phyloP scores from a whole-genome alignment of 1,140 invertebrate genomes.

The Aphis gossypii region DNA sequence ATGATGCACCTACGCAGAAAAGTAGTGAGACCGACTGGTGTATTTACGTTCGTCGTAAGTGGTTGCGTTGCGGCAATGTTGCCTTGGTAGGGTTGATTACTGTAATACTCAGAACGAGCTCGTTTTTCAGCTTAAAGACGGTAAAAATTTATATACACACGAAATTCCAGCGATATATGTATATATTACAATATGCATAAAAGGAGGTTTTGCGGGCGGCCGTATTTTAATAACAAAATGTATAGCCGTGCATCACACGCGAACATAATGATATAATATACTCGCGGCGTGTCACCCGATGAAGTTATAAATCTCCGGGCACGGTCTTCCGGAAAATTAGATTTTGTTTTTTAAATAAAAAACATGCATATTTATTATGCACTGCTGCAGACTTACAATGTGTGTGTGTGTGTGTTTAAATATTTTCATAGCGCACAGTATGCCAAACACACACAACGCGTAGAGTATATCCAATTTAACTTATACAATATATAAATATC shows the following conservation, averaged over 20 bases:
- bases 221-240: neutral
- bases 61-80: too few relatives aligned
- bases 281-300: neutral
- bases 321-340: slow-evolving; percentile 8
- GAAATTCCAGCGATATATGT: neutral
- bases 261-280: slow-evolving; percentile 10
- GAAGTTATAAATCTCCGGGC: neutral
- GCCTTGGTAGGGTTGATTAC: too few relatives aligned
- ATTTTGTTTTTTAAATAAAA: slow-evolving; percentile 16
- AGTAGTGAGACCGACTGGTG: neutral
- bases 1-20: neutral
- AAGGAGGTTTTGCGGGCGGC: neutral
- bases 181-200: neutral
- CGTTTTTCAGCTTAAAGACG: neutral
- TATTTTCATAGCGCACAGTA: neutral
- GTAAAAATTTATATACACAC: neutral
- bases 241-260: neutral
- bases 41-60: neutral
- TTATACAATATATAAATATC: too few relatives aligned
- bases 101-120: neutral
- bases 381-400: neutral
- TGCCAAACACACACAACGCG: neutral
- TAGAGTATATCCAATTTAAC: neutral
- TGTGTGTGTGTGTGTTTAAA: neutral
- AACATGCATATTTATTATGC: neutral